These are phyloP conservation scores for Chelmon rostratus DNA, from an alignment of 2,797 vertebrate genomes.

Conservation along the genomic window DNA sequence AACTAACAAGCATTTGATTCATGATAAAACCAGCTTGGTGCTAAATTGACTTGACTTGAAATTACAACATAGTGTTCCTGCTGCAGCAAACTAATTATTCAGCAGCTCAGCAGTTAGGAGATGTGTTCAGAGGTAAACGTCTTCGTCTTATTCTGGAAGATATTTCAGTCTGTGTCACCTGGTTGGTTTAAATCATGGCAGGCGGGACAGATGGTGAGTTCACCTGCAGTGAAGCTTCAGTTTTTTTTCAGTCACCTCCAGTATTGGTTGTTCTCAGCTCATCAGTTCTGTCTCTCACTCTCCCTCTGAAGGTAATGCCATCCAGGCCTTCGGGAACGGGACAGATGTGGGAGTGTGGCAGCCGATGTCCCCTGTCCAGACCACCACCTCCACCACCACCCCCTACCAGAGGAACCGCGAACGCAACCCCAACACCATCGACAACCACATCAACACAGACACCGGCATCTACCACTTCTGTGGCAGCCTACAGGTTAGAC, in stretches of 20 bases:
- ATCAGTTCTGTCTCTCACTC: not conserved
- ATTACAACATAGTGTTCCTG: not conserved
- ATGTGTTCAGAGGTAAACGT: not conserved
- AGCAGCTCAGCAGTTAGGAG: conserved; percentile 8
- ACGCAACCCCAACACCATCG: conserved; percentile 79
- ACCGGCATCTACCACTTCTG: conserved; percentile 89
- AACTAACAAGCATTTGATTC: conserved; percentile 55
- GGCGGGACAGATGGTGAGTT: not conserved
- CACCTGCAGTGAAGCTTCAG: not conserved
- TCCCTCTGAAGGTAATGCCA: conserved; percentile 87
- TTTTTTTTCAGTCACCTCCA: too few relatives aligned
- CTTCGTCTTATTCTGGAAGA: too few relatives aligned
- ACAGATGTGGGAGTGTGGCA: conserved; percentile 93
- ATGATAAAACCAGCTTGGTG: conserved; percentile 21
- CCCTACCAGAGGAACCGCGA: conserved; percentile 83
- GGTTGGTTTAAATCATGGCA: not conserved
- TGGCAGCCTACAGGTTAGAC: conserved; percentile 92
- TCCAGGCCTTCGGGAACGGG: conserved; percentile 95
- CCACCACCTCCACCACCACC: conserved; percentile 88
- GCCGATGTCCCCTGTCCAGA: conserved; percentile 87
- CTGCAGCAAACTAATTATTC: not conserved
- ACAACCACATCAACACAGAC: conserved; percentile 88
- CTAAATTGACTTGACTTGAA: conserved; percentile 16
- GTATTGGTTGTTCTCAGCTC: not conserved
- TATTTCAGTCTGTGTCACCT: too few relatives aligned